Conservation (phyloP, 2,888 invertebrate species). For the Heteropelma amictum region DNA sequence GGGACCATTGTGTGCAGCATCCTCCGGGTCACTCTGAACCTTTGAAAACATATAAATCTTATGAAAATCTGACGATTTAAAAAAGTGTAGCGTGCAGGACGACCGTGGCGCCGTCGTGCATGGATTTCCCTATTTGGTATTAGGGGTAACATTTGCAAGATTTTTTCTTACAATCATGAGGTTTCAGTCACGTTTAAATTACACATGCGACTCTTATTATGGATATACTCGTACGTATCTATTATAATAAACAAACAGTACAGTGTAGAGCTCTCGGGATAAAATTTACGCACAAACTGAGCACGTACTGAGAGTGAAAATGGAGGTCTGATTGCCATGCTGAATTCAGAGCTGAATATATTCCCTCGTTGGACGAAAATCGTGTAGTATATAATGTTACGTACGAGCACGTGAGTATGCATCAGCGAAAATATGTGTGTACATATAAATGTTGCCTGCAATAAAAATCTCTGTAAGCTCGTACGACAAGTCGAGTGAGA, state of each 20-base stretch:
- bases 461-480: neutral
- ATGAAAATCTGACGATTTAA: too few relatives aligned
- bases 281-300: conserved; percentile 64
- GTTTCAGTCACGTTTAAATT: too few relatives aligned
- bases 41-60: too few relatives aligned
- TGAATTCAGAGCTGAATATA: conserved; percentile 63
- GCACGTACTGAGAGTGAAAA: conserved; percentile 61
- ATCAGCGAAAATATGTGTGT: neutral
- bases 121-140: too few relatives aligned
- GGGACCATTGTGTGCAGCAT: too few relatives aligned
- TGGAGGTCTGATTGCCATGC: conserved; percentile 70
- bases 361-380: conserved; percentile 47
- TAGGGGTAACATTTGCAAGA: too few relatives aligned
- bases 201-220: too few relatives aligned
- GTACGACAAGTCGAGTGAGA: neutral
- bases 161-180: too few relatives aligned
- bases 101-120: too few relatives aligned
- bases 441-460: neutral
- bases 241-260: neutral
- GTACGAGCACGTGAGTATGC: neutral
- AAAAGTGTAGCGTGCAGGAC: too few relatives aligned
- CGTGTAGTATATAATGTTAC: conserved; percentile 40
- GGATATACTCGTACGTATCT: neutral
- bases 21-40: too few relatives aligned
- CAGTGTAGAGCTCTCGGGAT: conserved; percentile 57